These are phyloP conservation scores for Sinella curviseta DNA, from an alignment of 1,140 invertebrate genomes.

Conservation along the genomic window DNA sequence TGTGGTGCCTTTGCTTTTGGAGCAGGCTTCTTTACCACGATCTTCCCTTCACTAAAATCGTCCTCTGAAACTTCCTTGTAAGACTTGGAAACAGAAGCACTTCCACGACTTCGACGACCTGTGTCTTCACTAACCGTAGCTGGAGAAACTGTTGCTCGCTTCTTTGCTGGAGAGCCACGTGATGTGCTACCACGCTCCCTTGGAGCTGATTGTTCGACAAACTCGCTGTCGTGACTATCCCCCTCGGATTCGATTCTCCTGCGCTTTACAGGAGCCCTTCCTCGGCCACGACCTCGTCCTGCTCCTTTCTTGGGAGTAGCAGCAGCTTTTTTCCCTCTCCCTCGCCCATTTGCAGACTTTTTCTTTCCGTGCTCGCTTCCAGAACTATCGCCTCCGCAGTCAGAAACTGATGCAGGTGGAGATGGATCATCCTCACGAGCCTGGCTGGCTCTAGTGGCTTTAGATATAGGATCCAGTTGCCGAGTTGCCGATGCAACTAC, in stretches of 20 bases:
- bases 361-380: conserved; percentile 47
- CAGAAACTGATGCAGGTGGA: conserved; percentile 24
- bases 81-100: conserved; percentile 18
- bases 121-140: neutral
- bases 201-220: neutral
- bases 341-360: neutral
- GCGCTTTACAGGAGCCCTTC: conserved; percentile 21
- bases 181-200: neutral
- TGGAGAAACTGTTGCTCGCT: conserved; percentile 8
- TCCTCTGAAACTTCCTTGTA: conserved; percentile 39
- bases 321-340: neutral
- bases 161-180: conserved; percentile 26
- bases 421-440: conserved; percentile 20
- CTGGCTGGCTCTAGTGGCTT: too few species aligned
- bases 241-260: conserved; percentile 12
- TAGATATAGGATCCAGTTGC: too few species aligned
- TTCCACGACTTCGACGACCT: conserved; percentile 21
- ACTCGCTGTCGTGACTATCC: conserved; percentile 23
- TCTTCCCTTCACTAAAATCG: conserved; percentile 4
- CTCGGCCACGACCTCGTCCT: conserved; percentile 27
- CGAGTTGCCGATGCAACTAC: too few species aligned
- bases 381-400: conserved; percentile 37
- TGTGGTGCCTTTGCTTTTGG: neutral
- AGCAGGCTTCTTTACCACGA: neutral
- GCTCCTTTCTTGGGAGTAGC: conserved; percentile 25